phyloP scores from a whole-genome alignment of 2,113 vertebrate genomes.

The Brachypteracias leptosomus region DNA sequence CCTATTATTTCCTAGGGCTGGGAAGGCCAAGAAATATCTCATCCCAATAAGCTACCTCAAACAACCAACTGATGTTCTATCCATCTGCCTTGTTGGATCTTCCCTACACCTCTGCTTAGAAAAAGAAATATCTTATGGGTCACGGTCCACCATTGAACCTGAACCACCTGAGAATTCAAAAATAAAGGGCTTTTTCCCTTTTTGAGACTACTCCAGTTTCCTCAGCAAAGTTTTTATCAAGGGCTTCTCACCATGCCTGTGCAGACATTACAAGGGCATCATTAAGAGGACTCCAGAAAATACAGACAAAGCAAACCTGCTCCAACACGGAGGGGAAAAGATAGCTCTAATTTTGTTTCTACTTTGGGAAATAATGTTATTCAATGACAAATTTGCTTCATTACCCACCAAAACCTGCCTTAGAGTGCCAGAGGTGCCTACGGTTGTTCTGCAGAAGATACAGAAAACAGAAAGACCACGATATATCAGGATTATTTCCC shows the following conservation, averaged over 20 bases:
- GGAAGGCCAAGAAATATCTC: background rate
- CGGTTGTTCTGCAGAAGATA: background rate
- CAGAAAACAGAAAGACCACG: background rate
- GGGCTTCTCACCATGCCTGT: rapidly evolving
- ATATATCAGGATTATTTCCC: background rate
- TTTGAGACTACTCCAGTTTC: background rate
- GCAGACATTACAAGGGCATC: background rate
- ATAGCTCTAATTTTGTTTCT: background rate
- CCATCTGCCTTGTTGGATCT: background rate
- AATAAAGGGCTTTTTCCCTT: background rate
- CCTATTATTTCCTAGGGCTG: background rate
- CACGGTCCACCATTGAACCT: rapidly evolving
- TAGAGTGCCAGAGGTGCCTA: background rate
- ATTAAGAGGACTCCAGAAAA: background rate
- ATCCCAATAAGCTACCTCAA: background rate
- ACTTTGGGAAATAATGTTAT: background rate
- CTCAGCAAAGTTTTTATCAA: rapidly evolving
- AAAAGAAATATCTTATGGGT: background rate
- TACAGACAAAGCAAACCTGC: background rate
- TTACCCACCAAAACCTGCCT: background rate
- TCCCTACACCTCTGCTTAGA: background rate
- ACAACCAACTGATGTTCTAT: too few species aligned
- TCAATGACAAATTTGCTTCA: rapidly evolving
- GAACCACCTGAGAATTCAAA: background rate
- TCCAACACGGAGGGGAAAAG: rapidly evolving